phyloP scores from a whole-genome alignment of 2,888 invertebrate species.

The Diabrotica balteata region DNA sequence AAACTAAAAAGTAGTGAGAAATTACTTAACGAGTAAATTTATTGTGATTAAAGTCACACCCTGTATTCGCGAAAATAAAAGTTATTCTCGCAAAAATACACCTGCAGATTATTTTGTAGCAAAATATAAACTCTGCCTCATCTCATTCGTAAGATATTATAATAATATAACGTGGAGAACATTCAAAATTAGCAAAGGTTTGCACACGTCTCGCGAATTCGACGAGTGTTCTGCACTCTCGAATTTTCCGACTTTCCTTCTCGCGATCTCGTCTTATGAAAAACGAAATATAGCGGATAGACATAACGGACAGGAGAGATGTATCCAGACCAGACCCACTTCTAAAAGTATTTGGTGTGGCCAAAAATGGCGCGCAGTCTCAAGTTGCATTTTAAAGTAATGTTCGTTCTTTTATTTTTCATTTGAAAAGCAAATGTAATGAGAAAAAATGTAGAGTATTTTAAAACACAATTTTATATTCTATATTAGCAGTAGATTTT shows the following conservation, averaged over 20 bases:
- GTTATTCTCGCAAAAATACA: background rate
- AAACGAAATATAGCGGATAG: conserved; percentile 15
- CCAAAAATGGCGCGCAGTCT: conserved; percentile 34
- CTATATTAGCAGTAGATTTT: no score
- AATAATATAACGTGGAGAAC: conserved; percentile 11
- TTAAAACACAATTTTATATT: no score
- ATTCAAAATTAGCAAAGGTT: conserved; percentile 21
- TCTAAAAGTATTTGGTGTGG: conserved; percentile 17
- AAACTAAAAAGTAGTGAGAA: no score
- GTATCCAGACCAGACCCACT: conserved; percentile 12
- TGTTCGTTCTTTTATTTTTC: no score
- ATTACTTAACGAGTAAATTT: no score
- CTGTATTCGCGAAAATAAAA: no score
- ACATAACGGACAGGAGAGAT: conserved; percentile 16
- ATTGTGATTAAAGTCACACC: no score
- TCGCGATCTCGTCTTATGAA: background rate
- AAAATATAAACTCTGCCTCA: conserved; percentile 1
- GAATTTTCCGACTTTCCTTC: conserved; percentile 16
- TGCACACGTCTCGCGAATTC: conserved; percentile 18
- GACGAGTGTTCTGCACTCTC: background rate
- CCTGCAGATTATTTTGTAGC: background rate
- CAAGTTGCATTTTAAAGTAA: conserved; percentile 24
- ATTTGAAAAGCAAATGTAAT: no score
- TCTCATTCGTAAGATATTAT: conserved; percentile 5
- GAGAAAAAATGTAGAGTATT: no score